Evolutionary conservation across 2,113 vertebrate species (phyloP).

Genomic region (Calonectris borealis): DNA sequence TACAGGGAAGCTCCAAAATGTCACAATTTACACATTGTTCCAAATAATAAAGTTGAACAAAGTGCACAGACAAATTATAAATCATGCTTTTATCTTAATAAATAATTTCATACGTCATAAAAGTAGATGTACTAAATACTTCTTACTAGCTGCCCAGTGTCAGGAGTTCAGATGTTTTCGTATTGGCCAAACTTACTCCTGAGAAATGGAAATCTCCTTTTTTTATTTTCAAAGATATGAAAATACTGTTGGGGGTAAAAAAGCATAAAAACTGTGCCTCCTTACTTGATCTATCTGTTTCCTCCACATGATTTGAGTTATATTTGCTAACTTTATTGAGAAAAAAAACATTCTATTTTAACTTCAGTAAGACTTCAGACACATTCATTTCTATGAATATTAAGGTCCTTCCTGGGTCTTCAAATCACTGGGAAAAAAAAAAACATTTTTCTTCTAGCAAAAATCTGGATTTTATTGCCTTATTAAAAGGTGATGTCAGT

Average conservation of each 20-base stretch:
- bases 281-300: not conserved
- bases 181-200: not conserved
- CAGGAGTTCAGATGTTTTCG: slow-evolving; percentile 5
- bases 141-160: not conserved
- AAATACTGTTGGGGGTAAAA: not conserved
- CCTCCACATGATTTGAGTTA: not conserved
- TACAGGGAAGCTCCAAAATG: not conserved
- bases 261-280: not conserved
- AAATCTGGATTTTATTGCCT: not conserved
- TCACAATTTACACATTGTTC: not conserved
- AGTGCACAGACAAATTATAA: not conserved
- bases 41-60: not conserved
- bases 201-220: not conserved
- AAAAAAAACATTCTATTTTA: not conserved
- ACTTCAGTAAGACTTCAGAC: not conserved
- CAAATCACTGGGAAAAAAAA: not conserved
- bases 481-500: not conserved
- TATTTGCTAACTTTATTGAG: not conserved
- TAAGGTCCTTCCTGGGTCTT: not conserved
- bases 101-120: not conserved
- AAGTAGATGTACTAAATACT: not conserved
- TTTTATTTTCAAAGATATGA: not conserved
- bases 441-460: not conserved
- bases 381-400: not conserved
- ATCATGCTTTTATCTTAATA: slow-evolving; percentile 14